Percentiles rank a stretch among this genome's conserved stretches.
phyloP scores from a whole-genome alignment of 2,113 vertebrate genomes.

The Apodemus speciosus region DNA sequence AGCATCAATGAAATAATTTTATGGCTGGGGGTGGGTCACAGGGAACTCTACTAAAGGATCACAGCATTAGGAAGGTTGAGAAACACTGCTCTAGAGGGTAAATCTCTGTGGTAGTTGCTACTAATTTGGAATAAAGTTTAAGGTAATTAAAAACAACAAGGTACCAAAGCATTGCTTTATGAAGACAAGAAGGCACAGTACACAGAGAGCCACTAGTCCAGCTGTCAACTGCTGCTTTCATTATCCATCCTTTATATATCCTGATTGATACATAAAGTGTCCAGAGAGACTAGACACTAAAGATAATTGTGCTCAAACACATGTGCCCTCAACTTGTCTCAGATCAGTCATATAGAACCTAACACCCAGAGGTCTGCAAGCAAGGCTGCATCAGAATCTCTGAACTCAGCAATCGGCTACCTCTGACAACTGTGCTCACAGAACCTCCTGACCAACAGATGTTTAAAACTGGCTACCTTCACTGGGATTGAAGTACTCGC shows the following conservation, averaged over 20 bases:
- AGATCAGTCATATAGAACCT: not conserved
- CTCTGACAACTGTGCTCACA: not conserved
- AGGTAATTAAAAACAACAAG: constrained; percentile 45
- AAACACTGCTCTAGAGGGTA: not conserved
- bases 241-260: too few species aligned
- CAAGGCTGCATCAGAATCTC: not conserved
- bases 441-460: not conserved
- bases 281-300: not conserved
- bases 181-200: constrained; percentile 18
- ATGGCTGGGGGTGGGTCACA: too few species aligned
- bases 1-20: not conserved
- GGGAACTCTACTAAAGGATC: not conserved
- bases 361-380: not conserved
- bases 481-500: not conserved
- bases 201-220: not conserved
- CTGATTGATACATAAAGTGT: not conserved
- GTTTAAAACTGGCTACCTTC: not conserved
- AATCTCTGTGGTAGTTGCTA: constrained; percentile 33
- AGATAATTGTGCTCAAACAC: not conserved
- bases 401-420: not conserved
- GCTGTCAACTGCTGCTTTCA: not conserved
- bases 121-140: constrained; percentile 60
- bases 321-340: not conserved
- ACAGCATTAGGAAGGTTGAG: not conserved
- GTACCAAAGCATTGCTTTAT: constrained; percentile 44